Conservation (phyloP, 2,888 invertebrate genomes). For the Clostera curtula region DNA sequence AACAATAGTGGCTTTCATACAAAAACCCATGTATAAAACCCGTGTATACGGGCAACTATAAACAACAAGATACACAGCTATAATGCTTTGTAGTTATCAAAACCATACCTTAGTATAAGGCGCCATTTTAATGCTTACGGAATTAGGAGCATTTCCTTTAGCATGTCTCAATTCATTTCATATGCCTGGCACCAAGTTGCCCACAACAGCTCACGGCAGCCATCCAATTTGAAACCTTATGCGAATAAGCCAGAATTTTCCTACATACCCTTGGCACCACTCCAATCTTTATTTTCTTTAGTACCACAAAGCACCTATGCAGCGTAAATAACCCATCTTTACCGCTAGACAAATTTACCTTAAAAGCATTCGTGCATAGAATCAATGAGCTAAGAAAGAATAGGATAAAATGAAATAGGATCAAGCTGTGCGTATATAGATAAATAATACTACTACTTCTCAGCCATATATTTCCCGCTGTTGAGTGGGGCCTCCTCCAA, state of each 20-base stretch:
- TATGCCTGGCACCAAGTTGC: slow-evolving; percentile 16
- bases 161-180: slow-evolving; percentile 21
- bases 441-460: too few relatives aligned
- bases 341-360: slow-evolving; percentile 39
- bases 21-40: too few relatives aligned
- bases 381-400: too few relatives aligned
- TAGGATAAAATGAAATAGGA: too few relatives aligned
- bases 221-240: slow-evolving; percentile 43
- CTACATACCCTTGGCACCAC: slow-evolving; percentile 36
- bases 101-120: slow-evolving; percentile 11
- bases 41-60: too few relatives aligned
- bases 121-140: slow-evolving; percentile 12
- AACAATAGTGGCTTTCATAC: too few relatives aligned
- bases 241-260: slow-evolving; percentile 37
- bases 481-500: too few relatives aligned
- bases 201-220: slow-evolving; percentile 21
- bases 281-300: slow-evolving; percentile 51
- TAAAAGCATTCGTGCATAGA: slow-evolving; percentile 34
- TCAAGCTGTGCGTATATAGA: too few relatives aligned
- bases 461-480: too few relatives aligned
- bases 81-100: too few relatives aligned
- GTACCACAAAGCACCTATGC: slow-evolving; percentile 33
- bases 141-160: too few relatives aligned
- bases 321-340: slow-evolving; percentile 42
- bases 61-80: too few relatives aligned